Evolutionary conservation across 2,797 vertebrate genomes (phyloP).

Genomic region (Girardinus metallicus): DNA sequence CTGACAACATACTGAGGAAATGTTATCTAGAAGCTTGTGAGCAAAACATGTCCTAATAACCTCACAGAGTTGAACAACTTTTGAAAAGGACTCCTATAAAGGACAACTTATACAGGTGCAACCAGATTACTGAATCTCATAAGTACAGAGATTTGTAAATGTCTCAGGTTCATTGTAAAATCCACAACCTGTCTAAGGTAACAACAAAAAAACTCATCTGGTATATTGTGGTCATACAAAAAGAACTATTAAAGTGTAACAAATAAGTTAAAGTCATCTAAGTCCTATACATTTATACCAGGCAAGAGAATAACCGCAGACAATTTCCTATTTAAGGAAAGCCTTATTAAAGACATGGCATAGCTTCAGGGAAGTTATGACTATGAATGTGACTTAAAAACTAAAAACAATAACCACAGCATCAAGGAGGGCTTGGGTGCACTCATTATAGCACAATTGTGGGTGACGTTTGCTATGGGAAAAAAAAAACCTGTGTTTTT

Average conservation of each 20-base stretch:
- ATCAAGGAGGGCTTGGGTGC: constrained; percentile 30
- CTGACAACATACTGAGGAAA: neutral
- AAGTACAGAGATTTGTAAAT: neutral
- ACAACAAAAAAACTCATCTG: constrained; percentile 13
- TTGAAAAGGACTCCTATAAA: neutral
- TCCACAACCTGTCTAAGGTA: constrained; percentile 33
- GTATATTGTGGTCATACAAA: constrained; percentile 17
- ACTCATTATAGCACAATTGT: constrained; percentile 36
- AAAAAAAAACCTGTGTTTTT: constrained; percentile 54
- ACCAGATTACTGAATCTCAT: neutral
- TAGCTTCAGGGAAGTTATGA: constrained; percentile 51
- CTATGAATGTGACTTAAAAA: constrained; percentile 44
- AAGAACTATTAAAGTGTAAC: constrained; percentile 27
- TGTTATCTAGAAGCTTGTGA: neutral
- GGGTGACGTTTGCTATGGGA: constrained; percentile 33
- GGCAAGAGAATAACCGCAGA: constrained; percentile 57
- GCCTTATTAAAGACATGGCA: constrained; percentile 63
- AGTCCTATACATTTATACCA: constrained; percentile 51
- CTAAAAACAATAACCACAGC: constrained; percentile 58
- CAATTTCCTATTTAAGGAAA: constrained; percentile 51
- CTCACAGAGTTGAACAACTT: neutral
- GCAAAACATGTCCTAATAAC: neutral
- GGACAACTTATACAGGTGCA: neutral
- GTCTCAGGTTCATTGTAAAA: constrained; percentile 1
- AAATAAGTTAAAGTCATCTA: constrained; percentile 58